Conservation (phyloP, 2,888 invertebrate species). For the Petrolisthes manimaculis region DNA sequence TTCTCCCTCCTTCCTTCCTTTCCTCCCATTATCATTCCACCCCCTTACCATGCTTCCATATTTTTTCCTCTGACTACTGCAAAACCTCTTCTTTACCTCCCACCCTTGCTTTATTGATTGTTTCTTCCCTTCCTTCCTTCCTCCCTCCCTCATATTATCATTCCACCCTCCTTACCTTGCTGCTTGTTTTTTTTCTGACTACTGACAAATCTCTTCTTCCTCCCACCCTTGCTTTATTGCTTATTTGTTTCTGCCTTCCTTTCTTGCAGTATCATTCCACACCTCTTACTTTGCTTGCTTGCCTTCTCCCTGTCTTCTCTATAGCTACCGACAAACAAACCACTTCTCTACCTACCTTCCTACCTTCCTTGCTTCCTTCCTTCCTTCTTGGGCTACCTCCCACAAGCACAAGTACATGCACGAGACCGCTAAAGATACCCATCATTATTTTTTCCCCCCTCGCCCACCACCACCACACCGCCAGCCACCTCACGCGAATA, state of each 20-base stretch:
- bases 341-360: neutral
- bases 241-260: neutral
- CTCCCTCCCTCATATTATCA: neutral
- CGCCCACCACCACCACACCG: neutral
- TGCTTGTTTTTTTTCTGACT: neutral
- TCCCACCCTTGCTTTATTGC: neutral
- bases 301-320: neutral
- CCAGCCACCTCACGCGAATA: neutral
- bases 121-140: neutral
- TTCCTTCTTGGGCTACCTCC: neutral
- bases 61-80: neutral
- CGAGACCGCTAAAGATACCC: neutral
- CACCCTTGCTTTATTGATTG: neutral
- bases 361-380: neutral
- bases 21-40: neutral
- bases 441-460: neutral
- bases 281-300: neutral
- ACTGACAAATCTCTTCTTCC: neutral
- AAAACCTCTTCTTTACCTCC: neutral
- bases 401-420: neutral
- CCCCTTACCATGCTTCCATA: neutral
- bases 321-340: neutral
- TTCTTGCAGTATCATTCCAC: neutral
- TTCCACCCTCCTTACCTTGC: neutral
- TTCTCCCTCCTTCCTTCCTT: neutral